Evolutionary conservation across 2,113 vertebrate species (phyloP).

Genomic region (Coturnix japonica): DNA sequence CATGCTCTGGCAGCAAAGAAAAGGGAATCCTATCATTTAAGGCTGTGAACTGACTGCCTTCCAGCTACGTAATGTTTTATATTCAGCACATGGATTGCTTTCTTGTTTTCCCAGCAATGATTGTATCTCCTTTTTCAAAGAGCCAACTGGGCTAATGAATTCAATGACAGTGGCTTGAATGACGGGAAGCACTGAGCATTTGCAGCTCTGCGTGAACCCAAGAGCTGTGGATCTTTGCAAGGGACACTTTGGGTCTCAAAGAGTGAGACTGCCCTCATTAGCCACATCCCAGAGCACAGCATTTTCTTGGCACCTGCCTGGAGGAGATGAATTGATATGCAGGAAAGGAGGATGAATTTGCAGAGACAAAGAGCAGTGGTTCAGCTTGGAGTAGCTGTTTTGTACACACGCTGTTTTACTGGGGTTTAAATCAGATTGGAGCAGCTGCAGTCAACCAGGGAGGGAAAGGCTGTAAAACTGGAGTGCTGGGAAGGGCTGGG

Average conservation of each 20-base stretch:
- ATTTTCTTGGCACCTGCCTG: neutral
- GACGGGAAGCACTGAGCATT: neutral
- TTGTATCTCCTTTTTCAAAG: neutral
- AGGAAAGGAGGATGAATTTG: neutral
- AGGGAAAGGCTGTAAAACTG: constrained; percentile 26
- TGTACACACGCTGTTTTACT: neutral
- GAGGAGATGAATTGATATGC: accelerated
- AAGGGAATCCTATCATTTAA: accelerated
- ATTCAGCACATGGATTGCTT: neutral
- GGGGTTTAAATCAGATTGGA: neutral
- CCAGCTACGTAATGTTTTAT: neutral
- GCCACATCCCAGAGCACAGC: neutral
- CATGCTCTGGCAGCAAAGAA: neutral
- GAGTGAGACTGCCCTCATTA: neutral
- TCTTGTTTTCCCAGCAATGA: neutral
- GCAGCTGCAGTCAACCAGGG: neutral
- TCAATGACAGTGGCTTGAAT: neutral
- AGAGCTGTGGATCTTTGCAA: neutral
- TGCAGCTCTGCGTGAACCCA: neutral
- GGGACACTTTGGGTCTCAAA: neutral
- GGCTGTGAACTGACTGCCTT: neutral
- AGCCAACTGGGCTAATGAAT: neutral
- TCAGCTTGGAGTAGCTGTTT: neutral
- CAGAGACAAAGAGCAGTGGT: neutral
- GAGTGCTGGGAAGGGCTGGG: constrained; percentile 11